Evolutionary conservation across 2,888 invertebrate species (phyloP).

Genomic region (Eucera pruinosa): DNA sequence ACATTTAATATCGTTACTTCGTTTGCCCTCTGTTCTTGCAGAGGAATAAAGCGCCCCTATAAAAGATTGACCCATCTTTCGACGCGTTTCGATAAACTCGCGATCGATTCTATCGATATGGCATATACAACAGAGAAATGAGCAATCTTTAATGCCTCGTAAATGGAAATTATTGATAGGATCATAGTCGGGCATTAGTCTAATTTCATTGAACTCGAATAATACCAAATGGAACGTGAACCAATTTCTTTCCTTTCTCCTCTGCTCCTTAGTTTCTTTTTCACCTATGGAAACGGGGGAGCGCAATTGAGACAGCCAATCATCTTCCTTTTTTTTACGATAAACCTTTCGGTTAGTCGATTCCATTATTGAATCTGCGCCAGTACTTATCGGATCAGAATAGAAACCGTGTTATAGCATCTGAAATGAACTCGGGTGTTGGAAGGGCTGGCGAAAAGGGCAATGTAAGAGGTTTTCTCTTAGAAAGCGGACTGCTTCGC

Average conservation of each 20-base stretch:
- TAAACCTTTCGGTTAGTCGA: slow-evolving; percentile 57
- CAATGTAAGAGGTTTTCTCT: slow-evolving; percentile 31
- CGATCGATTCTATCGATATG: neutral
- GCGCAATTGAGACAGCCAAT: slow-evolving; percentile 43
- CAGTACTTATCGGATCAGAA: slow-evolving; percentile 60
- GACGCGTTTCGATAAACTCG: slow-evolving; percentile 2
- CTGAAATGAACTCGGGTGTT: slow-evolving; percentile 53
- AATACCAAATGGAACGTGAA: neutral
- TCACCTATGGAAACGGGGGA: neutral
- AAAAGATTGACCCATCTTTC: slow-evolving; percentile 4
- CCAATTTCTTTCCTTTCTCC: neutral
- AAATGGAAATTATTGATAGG: slow-evolving; percentile 41
- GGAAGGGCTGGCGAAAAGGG: neutral
- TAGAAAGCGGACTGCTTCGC: slow-evolving; percentile 5
- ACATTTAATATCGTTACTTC: slow-evolving; percentile 49
- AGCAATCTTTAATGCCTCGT: neutral
- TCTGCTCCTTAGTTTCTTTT: neutral
- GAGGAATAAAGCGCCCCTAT: neutral
- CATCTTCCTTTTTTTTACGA: slow-evolving; percentile 46
- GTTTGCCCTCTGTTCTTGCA: neutral
- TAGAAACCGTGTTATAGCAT: slow-evolving; percentile 51
- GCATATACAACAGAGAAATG: too few species aligned
- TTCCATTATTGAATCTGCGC: slow-evolving; percentile 55
- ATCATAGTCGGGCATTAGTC: slow-evolving; percentile 14
- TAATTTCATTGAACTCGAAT: slow-evolving; percentile 22